A percentile compares a stretch with the other conserved stretches of the same genome.
Conservation (phyloP, 2,113 vertebrate species). For the Bombycilla garrulus region DNA sequence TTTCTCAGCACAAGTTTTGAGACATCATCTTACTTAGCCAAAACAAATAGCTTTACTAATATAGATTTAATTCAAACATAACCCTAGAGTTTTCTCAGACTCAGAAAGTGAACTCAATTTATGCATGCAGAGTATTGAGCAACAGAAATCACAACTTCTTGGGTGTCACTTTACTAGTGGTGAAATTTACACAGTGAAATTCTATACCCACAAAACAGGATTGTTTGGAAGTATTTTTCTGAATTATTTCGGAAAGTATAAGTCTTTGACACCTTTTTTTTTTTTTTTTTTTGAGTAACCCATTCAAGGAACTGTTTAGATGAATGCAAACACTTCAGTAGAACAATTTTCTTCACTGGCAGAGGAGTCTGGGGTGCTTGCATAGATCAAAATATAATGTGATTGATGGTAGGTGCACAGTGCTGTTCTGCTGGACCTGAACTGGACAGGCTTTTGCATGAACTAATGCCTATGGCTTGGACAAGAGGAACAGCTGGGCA, state of each 20-base stretch:
- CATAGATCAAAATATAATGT: background rate
- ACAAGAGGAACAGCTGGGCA: background rate
- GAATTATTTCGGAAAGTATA: background rate
- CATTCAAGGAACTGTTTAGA: background rate
- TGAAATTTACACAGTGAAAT: background rate
- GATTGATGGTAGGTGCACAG: rapidly evolving
- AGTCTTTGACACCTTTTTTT: background rate
- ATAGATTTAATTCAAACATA: background rate
- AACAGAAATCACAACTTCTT: background rate
- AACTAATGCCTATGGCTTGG: background rate
- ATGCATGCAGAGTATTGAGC: background rate
- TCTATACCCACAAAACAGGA: background rate
- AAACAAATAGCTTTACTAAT: background rate
- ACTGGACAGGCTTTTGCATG: background rate
- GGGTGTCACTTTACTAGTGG: background rate
- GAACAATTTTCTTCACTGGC: background rate
- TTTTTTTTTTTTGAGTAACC: background rate
- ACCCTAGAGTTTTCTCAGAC: background rate
- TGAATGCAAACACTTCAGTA: background rate
- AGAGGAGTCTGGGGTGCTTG: background rate
- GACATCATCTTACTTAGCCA: background rate
- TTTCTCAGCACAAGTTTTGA: background rate
- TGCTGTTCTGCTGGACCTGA: background rate
- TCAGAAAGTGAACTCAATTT: background rate
- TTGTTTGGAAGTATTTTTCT: background rate